Conservation (phyloP, 2,113 vertebrate species). For the Pteropus alecto region DNA sequence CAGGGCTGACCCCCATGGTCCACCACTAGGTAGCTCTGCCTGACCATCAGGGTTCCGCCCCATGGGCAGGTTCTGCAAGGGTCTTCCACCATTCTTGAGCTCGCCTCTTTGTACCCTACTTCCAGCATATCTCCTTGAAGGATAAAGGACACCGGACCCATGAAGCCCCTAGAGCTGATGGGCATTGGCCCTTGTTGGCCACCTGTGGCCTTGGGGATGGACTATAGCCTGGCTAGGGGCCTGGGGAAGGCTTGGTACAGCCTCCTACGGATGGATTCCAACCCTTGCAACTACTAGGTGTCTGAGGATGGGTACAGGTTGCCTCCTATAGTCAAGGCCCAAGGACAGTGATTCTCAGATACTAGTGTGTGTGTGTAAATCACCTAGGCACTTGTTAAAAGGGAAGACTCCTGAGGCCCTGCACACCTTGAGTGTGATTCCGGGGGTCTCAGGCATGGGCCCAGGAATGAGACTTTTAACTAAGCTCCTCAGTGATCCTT, state of each 20-base stretch:
- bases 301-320: neutral
- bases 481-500: neutral
- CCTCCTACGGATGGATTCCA: neutral
- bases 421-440: too few species aligned
- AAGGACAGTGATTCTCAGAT: neutral
- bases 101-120: neutral
- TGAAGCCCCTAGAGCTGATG: neutral
- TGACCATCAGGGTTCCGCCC: neutral
- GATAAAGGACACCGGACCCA: neutral
- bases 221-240: neutral
- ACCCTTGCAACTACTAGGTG: neutral
- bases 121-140: too few species aligned
- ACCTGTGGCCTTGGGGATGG: neutral
- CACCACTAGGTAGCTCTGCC: neutral
- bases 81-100: too few species aligned
- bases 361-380: neutral
- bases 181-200: neutral
- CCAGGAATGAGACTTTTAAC: neutral
- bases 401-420: neutral
- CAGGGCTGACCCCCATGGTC: neutral
- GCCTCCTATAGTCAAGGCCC: neutral
- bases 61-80: neutral
- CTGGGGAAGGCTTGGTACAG: neutral
- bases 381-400: neutral
- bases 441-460: neutral